A percentile compares a stretch with the other conserved stretches of the same genome.
Conservation (phyloP, 2,888 invertebrate species). For the Alviniconcha strummeri region DNA sequence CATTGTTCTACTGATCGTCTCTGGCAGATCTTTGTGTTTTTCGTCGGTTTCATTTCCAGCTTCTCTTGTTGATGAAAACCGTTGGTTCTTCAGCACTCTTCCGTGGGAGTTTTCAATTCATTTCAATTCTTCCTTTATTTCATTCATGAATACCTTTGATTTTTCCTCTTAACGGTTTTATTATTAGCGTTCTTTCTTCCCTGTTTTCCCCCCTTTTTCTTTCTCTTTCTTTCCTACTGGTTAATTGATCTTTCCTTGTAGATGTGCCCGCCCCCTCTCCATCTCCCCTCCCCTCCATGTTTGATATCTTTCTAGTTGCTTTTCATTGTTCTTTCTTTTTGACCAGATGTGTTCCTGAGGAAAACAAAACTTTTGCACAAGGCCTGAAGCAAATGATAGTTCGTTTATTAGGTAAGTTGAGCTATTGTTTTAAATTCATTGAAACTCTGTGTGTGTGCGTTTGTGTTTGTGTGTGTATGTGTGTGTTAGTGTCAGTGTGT, state of each 20-base stretch:
- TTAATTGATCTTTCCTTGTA: too few relatives aligned
- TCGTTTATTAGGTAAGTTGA: constrained; percentile 45
- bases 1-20: too few relatives aligned
- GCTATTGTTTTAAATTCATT: not conserved
- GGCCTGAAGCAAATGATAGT: constrained; percentile 47
- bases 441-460: not conserved
- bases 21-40: too few relatives aligned
- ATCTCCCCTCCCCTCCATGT: not conserved
- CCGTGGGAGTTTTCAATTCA: too few relatives aligned
- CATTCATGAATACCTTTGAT: too few relatives aligned
- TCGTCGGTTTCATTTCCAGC: too few relatives aligned
- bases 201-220: not conserved
- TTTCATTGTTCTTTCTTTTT: not conserved
- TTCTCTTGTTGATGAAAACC: too few relatives aligned
- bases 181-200: not conserved
- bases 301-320: not conserved
- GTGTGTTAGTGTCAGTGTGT: too few relatives aligned
- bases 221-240: not conserved
- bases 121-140: too few relatives aligned
- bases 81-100: too few relatives aligned
- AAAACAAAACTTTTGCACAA: constrained; percentile 47
- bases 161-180: too few relatives aligned
- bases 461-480: too few relatives aligned
- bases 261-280: not conserved
- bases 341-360: constrained; percentile 47